phyloP scores from a whole-genome alignment of 2,113 vertebrate species.

The Tor tambroides region DNA sequence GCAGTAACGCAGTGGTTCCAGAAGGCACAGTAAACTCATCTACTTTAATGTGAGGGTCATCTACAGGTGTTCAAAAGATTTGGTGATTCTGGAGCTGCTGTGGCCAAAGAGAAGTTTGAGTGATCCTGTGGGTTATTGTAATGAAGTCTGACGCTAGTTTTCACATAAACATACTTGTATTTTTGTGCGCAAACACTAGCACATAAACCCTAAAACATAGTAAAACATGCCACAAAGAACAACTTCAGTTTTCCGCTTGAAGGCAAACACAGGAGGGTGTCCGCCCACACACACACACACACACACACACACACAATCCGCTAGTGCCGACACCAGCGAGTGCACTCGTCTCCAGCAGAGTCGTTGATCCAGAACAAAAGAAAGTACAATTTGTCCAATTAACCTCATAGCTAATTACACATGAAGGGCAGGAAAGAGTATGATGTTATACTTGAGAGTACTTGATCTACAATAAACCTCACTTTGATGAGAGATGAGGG shows the following conservation, averaged over 20 bases:
- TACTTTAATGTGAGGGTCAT: neutral
- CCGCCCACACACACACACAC: slow-evolving; percentile 24
- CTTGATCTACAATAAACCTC: slow-evolving; percentile 40
- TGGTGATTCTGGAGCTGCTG: neutral
- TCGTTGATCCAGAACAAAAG: neutral
- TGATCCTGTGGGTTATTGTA: slow-evolving; percentile 7
- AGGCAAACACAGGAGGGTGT: neutral
- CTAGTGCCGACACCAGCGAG: neutral
- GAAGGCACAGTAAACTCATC: neutral
- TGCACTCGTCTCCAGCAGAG: slow-evolving; percentile 30
- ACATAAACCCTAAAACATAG: neutral
- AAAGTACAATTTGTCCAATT: slow-evolving; percentile 51
- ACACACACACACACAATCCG: neutral
- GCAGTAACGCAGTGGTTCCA: neutral
- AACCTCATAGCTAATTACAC: slow-evolving; percentile 53
- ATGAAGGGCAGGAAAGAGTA: slow-evolving; percentile 40
- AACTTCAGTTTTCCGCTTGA: neutral
- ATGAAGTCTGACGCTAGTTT: neutral
- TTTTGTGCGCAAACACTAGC: neutral
- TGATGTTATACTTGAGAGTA: no score
- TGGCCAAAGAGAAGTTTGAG: slow-evolving; percentile 41
- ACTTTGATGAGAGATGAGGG: neutral
- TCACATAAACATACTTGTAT: neutral
- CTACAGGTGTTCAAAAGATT: slow-evolving; percentile 42
- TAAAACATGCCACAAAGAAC: neutral